Evolutionary conservation across 2,797 vertebrate species (phyloP).

Genomic region (Triplophysa yarkandensis): DNA sequence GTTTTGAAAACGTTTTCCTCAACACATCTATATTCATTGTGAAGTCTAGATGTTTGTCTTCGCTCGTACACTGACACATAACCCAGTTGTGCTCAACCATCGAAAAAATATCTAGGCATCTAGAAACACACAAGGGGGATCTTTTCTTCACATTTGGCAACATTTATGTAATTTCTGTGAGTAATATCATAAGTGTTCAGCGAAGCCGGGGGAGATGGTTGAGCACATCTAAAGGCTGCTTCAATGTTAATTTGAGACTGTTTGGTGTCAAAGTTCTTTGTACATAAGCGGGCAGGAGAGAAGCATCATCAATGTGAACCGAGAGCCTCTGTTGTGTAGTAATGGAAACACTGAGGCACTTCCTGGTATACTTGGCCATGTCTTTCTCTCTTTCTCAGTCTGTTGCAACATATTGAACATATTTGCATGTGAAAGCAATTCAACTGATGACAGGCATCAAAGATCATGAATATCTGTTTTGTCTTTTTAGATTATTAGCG

Average conservation of each 20-base stretch:
- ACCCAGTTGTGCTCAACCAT: neutral
- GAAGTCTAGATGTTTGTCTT: constrained; percentile 47
- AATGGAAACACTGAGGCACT: constrained; percentile 69
- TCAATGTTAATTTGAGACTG: constrained; percentile 68
- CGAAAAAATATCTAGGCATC: neutral
- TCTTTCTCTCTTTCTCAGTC: constrained; percentile 29
- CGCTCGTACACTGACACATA: constrained; percentile 28
- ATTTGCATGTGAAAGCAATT: constrained; percentile 75
- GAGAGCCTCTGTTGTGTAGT: constrained; percentile 52
- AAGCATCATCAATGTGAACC: constrained; percentile 55
- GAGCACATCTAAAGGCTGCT: constrained; percentile 67
- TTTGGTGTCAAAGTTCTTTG: constrained; percentile 70
- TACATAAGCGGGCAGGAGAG: constrained; percentile 62
- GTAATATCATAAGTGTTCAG: constrained; percentile 75
- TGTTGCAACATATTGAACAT: constrained; percentile 67
- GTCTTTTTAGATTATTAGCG: constrained; percentile 15
- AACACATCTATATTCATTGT: constrained; percentile 23
- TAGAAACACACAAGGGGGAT: constrained; percentile 7
- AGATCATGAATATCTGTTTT: constrained; percentile 32
- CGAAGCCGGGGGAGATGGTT: constrained; percentile 72
- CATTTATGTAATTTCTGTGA: constrained; percentile 68
- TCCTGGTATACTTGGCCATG: constrained; percentile 69
- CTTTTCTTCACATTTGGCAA: constrained; percentile 74
- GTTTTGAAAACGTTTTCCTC: constrained; percentile 48
- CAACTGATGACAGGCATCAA: constrained; percentile 33